Evolutionary conservation across 1,140 invertebrate species (phyloP).

Genomic region (Diabrotica virgifera): DNA sequence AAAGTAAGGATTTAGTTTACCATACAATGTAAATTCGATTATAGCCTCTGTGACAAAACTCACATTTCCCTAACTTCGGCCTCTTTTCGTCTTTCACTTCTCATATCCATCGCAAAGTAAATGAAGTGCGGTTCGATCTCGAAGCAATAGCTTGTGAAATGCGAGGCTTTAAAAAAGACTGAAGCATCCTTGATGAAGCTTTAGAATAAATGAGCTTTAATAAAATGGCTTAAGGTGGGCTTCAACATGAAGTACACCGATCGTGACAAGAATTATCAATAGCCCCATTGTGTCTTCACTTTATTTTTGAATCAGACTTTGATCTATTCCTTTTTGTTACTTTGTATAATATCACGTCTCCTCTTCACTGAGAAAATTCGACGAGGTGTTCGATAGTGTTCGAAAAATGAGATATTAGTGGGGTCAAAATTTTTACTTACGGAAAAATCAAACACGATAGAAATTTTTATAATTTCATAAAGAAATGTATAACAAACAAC

Average conservation of each 20-base stretch:
- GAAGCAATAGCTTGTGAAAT: constrained; percentile 28
- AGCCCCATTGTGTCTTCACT: constrained; percentile 27
- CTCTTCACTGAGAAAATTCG: not conserved
- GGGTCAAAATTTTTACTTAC: too few species aligned
- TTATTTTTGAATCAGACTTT: constrained; percentile 10
- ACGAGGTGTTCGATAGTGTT: not conserved
- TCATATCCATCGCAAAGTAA: constrained; percentile 4
- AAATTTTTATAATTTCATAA: too few species aligned
- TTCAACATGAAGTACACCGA: constrained; percentile 29
- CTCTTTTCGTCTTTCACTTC: too few species aligned
- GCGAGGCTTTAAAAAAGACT: constrained; percentile 20
- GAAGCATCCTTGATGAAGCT: constrained; percentile 29
- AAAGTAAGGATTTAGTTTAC: too few species aligned
- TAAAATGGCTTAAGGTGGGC: constrained; percentile 32
- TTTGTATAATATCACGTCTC: not conserved
- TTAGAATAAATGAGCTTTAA: constrained; percentile 34
- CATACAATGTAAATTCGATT: too few species aligned
- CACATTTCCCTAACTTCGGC: too few species aligned
- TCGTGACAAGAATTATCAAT: constrained; percentile 28
- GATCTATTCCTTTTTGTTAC: not conserved
- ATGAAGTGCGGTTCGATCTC: constrained; percentile 25
- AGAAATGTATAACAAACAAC: too few species aligned
- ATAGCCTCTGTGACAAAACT: too few species aligned
- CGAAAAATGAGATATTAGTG: too few species aligned
- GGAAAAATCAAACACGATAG: too few species aligned